Conservation (phyloP, 2,113 vertebrate genomes). For the Polypterus senegalus region DNA sequence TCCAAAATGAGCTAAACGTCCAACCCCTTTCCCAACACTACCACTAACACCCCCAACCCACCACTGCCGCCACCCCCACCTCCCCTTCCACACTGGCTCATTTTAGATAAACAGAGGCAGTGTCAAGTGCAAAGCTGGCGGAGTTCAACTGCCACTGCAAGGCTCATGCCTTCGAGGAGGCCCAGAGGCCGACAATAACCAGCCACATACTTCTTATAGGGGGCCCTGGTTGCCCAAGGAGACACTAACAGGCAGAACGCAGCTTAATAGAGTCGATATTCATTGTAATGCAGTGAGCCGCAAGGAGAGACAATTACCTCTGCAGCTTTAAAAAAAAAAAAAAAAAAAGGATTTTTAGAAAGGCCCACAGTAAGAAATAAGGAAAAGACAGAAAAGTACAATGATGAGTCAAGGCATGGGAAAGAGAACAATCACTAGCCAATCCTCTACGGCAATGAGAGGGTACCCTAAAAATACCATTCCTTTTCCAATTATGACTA, state of each 20-base stretch:
- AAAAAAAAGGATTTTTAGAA: no score
- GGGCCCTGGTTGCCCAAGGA: slow-evolving; percentile 90
- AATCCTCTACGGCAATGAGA: no score
- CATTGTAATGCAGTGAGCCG: slow-evolving; percentile 98
- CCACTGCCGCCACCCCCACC: not conserved
- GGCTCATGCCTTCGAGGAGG: slow-evolving; percentile 56
- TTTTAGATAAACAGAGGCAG: slow-evolving; percentile 98
- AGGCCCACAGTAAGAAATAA: no score
- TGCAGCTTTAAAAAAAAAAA: slow-evolving; percentile 32
- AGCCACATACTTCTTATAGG: slow-evolving; percentile 87
- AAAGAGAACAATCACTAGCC: no score
- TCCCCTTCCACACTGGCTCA: slow-evolving; percentile 46
- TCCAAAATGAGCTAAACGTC: slow-evolving; percentile 5
- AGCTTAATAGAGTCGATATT: slow-evolving; percentile 99
- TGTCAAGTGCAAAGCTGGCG: slow-evolving; percentile 93
- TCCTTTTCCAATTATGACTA: no score
- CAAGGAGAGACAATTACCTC: slow-evolving; percentile 69
- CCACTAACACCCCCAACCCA: slow-evolving; percentile 24
- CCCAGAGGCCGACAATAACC: slow-evolving; percentile 70
- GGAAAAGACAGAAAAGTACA: no score
- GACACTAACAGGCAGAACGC: slow-evolving; percentile 99
- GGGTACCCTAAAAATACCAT: no score
- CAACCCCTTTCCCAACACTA: not conserved
- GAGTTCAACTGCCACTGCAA: slow-evolving; percentile 76
- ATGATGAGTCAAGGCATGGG: no score